A percentile compares a stretch with the other conserved stretches of the same genome.
Conservation (phyloP, 2,888 invertebrate genomes). For the Margaritifera margaritifera region DNA sequence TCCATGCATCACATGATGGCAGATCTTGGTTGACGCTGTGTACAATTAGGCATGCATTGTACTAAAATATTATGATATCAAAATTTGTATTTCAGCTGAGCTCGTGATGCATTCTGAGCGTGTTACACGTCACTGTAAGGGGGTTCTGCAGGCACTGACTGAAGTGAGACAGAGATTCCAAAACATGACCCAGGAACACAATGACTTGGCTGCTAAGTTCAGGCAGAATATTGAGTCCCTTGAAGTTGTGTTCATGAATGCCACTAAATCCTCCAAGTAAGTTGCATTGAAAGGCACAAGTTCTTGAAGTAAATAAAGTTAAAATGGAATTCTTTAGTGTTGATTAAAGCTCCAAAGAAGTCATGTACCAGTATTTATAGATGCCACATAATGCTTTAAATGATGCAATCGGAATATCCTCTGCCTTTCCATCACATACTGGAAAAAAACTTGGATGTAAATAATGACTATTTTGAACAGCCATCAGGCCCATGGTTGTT, state of each 20-base stretch:
- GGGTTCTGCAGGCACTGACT: constrained; percentile 67
- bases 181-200: constrained; percentile 66
- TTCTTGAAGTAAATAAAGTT: no score
- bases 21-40: background rate
- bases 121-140: constrained; percentile 70
- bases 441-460: no score
- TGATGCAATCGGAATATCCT: no score
- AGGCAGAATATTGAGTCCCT: constrained; percentile 66
- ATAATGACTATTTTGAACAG: no score
- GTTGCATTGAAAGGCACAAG: constrained; percentile 3
- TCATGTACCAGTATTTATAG: no score
- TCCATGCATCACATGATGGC: background rate
- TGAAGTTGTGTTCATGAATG: constrained; percentile 69
- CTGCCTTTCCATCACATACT: no score
- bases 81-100: constrained; percentile 60
- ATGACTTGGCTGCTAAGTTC: constrained; percentile 65
- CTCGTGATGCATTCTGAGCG: constrained; percentile 72
- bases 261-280: constrained; percentile 71
- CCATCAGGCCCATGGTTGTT: no score
- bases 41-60: background rate
- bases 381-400: no score
- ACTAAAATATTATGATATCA: no score
- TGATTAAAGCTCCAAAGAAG: no score
- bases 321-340: no score
- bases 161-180: constrained; percentile 65